Evolutionary conservation across 2,888 invertebrate genomes (phyloP).

Genomic region (Sarcophaga caerulescens): DNA sequence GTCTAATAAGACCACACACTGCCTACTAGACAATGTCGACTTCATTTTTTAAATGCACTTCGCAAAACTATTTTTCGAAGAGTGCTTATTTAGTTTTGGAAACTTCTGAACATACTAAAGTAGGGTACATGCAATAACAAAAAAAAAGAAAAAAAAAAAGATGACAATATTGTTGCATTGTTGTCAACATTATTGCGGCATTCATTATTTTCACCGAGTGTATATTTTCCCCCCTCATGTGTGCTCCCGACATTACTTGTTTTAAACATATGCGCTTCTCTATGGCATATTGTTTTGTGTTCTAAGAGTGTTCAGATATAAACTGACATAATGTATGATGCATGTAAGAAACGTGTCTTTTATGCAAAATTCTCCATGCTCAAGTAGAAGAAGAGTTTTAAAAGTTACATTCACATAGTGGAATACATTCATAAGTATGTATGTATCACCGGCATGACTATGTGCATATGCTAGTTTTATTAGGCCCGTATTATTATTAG

Average conservation of each 20-base stretch:
- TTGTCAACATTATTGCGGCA: conserved; percentile 36
- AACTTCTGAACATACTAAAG: neutral
- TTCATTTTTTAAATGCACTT: too few species aligned
- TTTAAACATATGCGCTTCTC: neutral
- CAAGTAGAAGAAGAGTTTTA: conserved; percentile 40
- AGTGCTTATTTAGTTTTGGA: neutral
- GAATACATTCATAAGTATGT: neutral
- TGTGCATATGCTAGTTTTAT: conserved; percentile 24
- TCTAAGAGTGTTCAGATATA: neutral
- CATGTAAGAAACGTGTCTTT: conserved; percentile 65
- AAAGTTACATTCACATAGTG: conserved; percentile 35
- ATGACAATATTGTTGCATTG: conserved; percentile 6
- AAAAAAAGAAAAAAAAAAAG: neutral
- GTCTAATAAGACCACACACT: too few species aligned
- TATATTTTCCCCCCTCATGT: neutral
- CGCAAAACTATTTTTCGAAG: too few species aligned
- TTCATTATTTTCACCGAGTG: conserved; percentile 15
- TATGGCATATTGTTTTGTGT: neutral
- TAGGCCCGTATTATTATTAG: conserved; percentile 45
- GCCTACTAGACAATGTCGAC: too few species aligned
- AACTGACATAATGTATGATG: conserved; percentile 23
- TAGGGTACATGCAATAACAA: conserved; percentile 5
- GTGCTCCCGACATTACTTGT: neutral
- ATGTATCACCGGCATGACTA: neutral
- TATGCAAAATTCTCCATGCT: conserved; percentile 55